Evolutionary conservation across 2,888 invertebrate genomes (phyloP), one percentile per base, ranked within the genome.

Genomic region (Xanthorhoe designata): DNA sequence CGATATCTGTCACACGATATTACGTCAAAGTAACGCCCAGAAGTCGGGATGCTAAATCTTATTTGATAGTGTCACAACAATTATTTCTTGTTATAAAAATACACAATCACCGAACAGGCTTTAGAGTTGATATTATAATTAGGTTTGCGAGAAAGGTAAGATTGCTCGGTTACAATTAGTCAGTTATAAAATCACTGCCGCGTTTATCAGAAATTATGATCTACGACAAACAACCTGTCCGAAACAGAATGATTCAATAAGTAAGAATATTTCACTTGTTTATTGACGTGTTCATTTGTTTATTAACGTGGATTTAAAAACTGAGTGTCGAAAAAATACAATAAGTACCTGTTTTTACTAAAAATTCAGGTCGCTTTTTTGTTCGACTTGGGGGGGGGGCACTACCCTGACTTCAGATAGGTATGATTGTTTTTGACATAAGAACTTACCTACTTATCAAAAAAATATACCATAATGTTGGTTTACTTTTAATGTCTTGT

Each of bases 11-110:
- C 88, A 80, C 81, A 83, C 87, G 88, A 89, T 87, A 81, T 90
- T 91, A 92, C 93, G 93, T 93, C 93, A 93, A 89, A 91, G 89
- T 81, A 90, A 90, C 91, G 91, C 90, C 91, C 92, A 85, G 90
- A 86, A 87, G 89, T 83, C 84, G 84, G 82, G 88, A 87, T 88
- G 85, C 81, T 83, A 85, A 90, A 90, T 91, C 88, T 89, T 81
- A 74, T 73, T 74, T 78, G 90, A 91, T 91, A 91, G 82, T 82
- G 83, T 77, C 84, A 85, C 76, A 85, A 88, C 84, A 88, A 86
- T 86, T 78, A 82, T 77, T 82, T 78, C 69, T 82, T 76, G 79
- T 78, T 81, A 79, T 82, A 84, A 82, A 80, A 84, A 82, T 78
- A 81, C 76, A 73, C 76, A 73, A 77, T 78, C 60, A 77, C 68